Evolutionary conservation across 2,797 vertebrate species (phyloP), one percentile per base, ranked within the genome.

Genomic region (Myoxocephalus aenaeus): DNA sequence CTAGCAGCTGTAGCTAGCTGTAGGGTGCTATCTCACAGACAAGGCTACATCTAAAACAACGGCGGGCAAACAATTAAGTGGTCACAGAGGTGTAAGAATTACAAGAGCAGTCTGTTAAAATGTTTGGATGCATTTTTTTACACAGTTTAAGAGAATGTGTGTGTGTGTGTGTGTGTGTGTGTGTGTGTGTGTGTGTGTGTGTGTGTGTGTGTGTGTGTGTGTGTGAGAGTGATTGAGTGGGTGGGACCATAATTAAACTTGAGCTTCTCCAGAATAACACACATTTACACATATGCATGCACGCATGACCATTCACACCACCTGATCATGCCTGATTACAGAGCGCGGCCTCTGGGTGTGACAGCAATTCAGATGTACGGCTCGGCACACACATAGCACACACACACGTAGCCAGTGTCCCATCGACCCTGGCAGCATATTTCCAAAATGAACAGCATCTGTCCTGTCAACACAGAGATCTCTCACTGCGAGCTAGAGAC

Each of bases 381-480:
- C 64, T 73, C 42, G 1, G 9, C 51, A 53, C 54, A 67, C 67
- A 68, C n/a, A 6, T 44, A 71, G 59, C 64, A 72, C 57, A 70
- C 25, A 73, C 22, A 65, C n/a, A 48, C 53, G 53, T 53, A 74
- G 7, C 15, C 58, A 70, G 14, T 56, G 73, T 85, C 86, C 82
- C 77, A 59, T n/a, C 14, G 15, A 75, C 80, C 64, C 85, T 77
- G 77, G 74, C 70, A 88, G 78, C 80, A 86, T 87, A 87, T 89
- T 91, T 84, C 83, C 86, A 90, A 90, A 91, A 92, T 90, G 90
- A 92, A 90, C 90, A 91, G 79, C 88, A 87, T 89, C 91, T 83
- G 64, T 70, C 69, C 69, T 85, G 82, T 89, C 89, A 90, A 89
- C 87, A 88, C 74, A 66, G 77, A 87, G 72, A 82, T 82, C 79